phyloP scores from a whole-genome alignment of 53 echinoderm and acorn worm genomes.

The Patiria pectinifera region DNA sequence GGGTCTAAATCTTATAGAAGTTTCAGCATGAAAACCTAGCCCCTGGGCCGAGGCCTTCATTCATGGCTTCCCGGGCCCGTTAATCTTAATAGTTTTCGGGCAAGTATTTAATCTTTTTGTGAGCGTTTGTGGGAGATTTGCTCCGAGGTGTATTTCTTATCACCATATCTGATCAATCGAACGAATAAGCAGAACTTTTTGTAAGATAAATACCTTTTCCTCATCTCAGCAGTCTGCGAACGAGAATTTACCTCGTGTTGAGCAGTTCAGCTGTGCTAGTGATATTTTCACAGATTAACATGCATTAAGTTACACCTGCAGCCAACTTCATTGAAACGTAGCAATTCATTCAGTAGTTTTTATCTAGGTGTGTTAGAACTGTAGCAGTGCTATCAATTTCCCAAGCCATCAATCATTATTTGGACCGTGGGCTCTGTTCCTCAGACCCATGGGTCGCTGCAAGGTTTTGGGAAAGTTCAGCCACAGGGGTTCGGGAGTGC shows the following conservation, averaged over 20 bases:
- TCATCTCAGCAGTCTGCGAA: background rate
- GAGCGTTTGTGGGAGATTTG: background rate
- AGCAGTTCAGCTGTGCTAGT: background rate
- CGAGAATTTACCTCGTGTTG: background rate
- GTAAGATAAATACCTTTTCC: background rate
- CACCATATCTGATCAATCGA: background rate
- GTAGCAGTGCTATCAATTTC: background rate
- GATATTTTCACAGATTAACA: too few relatives aligned
- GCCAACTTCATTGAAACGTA: background rate
- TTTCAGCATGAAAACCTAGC: background rate
- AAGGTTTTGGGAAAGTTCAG: background rate
- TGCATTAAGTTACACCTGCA: background rate
- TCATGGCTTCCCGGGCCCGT: background rate
- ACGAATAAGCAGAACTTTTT: background rate
- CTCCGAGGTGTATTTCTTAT: background rate
- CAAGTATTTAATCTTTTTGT: constrained; percentile 3
- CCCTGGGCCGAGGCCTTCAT: background rate
- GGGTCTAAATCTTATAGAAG: background rate
- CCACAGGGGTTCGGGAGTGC: background rate
- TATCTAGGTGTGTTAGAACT: background rate
- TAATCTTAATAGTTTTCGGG: background rate
- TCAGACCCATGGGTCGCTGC: background rate
- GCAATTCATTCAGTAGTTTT: background rate
- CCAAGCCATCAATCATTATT: background rate
- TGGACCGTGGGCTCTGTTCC: background rate